Conservation (phyloP, 2,113 vertebrate species). For the Toxotes chatareus region DNA sequence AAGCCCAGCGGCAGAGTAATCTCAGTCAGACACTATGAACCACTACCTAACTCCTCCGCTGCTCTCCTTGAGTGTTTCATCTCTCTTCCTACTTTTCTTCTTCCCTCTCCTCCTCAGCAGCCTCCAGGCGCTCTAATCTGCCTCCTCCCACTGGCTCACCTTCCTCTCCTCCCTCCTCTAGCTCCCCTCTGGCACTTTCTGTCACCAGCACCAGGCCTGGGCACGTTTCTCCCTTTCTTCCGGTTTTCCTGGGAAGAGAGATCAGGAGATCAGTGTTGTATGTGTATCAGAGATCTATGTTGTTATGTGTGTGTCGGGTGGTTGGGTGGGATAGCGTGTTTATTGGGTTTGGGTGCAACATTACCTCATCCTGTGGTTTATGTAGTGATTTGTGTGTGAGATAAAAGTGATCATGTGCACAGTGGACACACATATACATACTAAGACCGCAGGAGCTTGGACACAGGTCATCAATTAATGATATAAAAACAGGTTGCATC, state of each 20-base stretch:
- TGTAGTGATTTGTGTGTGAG: conserved; percentile 1
- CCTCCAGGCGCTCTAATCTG: conserved; percentile 62
- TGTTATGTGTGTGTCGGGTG: not conserved
- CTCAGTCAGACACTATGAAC: conserved; percentile 61
- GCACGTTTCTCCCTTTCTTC: conserved; percentile 18
- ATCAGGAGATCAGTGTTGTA: conserved; percentile 21
- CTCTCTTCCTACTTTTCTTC: conserved; percentile 51
- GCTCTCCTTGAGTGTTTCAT: conserved; percentile 45
- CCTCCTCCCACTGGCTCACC: conserved; percentile 52
- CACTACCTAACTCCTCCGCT: conserved; percentile 46
- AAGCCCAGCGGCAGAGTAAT: conserved; percentile 52
- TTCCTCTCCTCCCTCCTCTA: conserved; percentile 45
- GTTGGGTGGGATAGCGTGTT: conserved; percentile 9
- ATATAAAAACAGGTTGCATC: not conserved
- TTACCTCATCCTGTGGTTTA: conserved; percentile 18
- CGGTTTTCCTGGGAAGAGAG: conserved; percentile 16
- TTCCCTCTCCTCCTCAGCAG: conserved; percentile 52
- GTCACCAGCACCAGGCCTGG: conserved; percentile 21
- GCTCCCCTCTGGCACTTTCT: conserved; percentile 56
- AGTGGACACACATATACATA: not conserved
- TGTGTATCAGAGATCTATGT: not conserved
- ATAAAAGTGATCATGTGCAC: not conserved
- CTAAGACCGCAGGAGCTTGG: not conserved
- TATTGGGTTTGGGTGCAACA: conserved; percentile 31
- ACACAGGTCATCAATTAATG: not conserved